Evolutionary conservation across 2,113 vertebrate species (phyloP), one percentile per base, ranked within the genome.

Genomic region (Carassius auratus): DNA sequence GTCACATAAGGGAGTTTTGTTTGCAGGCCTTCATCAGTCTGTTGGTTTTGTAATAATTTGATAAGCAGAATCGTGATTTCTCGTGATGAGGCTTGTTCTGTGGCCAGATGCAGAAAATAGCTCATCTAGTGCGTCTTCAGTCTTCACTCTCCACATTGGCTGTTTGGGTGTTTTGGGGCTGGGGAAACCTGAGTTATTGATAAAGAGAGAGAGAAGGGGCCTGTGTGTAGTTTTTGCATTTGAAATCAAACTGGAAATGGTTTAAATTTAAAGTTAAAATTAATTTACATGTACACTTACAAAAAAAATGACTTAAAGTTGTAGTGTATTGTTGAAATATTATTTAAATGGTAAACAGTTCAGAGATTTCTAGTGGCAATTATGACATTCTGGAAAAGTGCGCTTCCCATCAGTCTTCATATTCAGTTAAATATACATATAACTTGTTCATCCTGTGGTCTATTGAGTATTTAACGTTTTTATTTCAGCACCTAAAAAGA

Each of bases 21-120:
- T 88, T 55, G n/a, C 66, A 73, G 59, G 81, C 77, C 71, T 90
- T 87, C 74, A 84, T 88, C 89, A 86, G 85, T 90, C 88, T 90
- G 83, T 71, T 79, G 85, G 91, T 92, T 92, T 91, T 91, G 85
- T 92, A 92, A 93, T 91, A 91, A 93, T 93, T 90, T 86, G 92
- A 92, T 92, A 92, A 90, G 91, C 91, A 92, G 91, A 92, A 90
- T 86, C 17, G 6, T 91, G 85, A 38, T 89, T 92, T 94, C 93
- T 84, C 50, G 26, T 92, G 93, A 92, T 93, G 93, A 92, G 87
- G 84, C 91, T 89, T 88, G 86, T 88, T 90, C 91, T 73, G 42
- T 62, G 30, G 12, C 64, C 30, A 36, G 50, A 74, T 83, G 52
- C 74, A 78, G 19, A 83, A 85, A 87, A 79, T 74, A 85, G 62